Base-by-base conservation (phyloP, 2,113 vertebrate species). In the Callithrix jacchus region DNA sequence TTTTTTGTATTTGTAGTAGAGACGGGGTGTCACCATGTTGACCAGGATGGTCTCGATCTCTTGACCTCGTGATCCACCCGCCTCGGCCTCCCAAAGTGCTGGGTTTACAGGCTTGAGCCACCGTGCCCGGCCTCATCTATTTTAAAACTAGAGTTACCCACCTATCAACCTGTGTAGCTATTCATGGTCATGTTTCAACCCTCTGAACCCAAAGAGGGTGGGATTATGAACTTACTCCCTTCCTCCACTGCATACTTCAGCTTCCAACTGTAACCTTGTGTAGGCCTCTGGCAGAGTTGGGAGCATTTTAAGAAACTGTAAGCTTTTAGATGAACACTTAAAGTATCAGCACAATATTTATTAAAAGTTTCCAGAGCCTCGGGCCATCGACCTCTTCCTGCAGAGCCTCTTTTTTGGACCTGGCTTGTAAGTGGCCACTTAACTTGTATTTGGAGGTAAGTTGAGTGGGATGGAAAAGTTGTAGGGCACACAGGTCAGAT, bases 251-350 rank as follows among this genome's bases (percentile, higher is more conserved):
- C 6, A 64, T 8, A 52, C 37, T 35, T 21, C 4, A 30, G 14
- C 82, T 81, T 83, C 77, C 30, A 21, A 17, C 47, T 70, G 40
- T 71, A 74, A 56, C 54, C 17, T 92, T 58, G 76, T 35, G 40
- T 74, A 87, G 49, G 49, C 23, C 56, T 25, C 64, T 6, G 3
- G 77, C 47, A 40, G 49, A 87, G 14, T 45, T 8, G 37, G 45
- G 21, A 90, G 45, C 35, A 3, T 90, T 95, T 93, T 71, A 92
- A 81, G 71, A 86, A 81, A 7, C 81, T 81, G 11, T 35, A 85
- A 85, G 14, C 85, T 92, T 86, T 94, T 66, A 93, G 45, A 70
- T 61, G 30, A 68, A 87, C 52, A 86, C 2, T 94, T 88, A 81
- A 21, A 30, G 37, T 81, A 49, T 97, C 35, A 56, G 68, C 58